Evolutionary conservation across 2,888 invertebrate genomes (phyloP).

Genomic region (Anarsia innoxiella): DNA sequence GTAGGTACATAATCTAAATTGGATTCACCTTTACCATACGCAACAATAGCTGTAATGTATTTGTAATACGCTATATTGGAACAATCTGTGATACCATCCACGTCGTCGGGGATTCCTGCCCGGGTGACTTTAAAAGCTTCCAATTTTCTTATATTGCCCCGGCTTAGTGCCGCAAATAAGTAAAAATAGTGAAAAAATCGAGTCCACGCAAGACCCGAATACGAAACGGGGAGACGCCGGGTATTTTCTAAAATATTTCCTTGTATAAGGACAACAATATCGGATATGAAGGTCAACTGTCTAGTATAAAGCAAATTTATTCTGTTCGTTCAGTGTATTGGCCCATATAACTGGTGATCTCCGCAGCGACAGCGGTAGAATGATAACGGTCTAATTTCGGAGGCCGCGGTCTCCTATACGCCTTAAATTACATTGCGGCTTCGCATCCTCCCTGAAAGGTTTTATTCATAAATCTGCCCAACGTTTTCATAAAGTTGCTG

Average conservation of each 20-base stretch:
- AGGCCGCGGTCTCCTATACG: conserved; percentile 54
- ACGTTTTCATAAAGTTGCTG: conserved; percentile 68
- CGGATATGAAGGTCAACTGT: conserved; percentile 69
- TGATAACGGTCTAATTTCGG: conserved; percentile 72
- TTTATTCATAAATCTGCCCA: conserved; percentile 72
- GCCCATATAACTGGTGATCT: conserved; percentile 71
- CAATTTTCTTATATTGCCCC: conserved; percentile 40
- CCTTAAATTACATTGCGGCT: conserved; percentile 67
- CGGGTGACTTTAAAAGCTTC: conserved; percentile 33
- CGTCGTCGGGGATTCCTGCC: conserved; percentile 21
- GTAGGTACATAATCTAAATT: conserved; percentile 4
- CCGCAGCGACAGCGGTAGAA: conserved; percentile 62
- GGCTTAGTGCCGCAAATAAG: conserved; percentile 43
- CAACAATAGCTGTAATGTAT: conserved; percentile 5
- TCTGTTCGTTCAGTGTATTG: conserved; percentile 69
- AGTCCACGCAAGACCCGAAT: conserved; percentile 31
- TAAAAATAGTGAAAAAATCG: conserved; percentile 36
- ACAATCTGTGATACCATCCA: conserved; percentile 11
- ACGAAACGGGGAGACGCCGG: conserved; percentile 37
- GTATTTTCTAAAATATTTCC: conserved; percentile 53
- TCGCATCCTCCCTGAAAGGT: conserved; percentile 68
- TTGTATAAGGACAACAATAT: conserved; percentile 63
- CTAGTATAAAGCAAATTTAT: conserved; percentile 71
- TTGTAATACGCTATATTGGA: conserved; percentile 2
- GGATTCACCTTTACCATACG: conserved; percentile 7